phyloP scores from a whole-genome alignment of 2,888 invertebrate species.

The Drosophila glabriapex region DNA sequence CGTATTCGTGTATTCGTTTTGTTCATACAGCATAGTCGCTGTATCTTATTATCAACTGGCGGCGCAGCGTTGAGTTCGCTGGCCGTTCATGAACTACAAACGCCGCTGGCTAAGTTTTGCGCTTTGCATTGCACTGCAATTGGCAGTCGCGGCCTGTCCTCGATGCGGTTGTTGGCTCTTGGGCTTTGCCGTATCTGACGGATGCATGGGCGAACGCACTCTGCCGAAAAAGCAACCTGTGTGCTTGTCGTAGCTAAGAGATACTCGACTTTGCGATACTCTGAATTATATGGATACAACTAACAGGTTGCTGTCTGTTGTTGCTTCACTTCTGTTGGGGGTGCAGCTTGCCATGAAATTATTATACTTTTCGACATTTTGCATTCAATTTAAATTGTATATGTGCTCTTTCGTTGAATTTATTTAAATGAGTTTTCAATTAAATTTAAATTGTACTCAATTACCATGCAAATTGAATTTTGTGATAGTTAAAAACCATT shows the following conservation, averaged over 20 bases:
- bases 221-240: slow-evolving; percentile 42
- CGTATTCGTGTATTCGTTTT: slow-evolving; percentile 4
- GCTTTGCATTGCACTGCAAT: slow-evolving; percentile 55
- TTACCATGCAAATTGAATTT: background rate
- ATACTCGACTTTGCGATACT: slow-evolving; percentile 41
- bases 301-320: background rate
- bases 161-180: slow-evolving; percentile 74
- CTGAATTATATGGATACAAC: slow-evolving; percentile 8
- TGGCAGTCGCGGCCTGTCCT: slow-evolving; percentile 59
- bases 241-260: background rate
- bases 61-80: slow-evolving; percentile 62
- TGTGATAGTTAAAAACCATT: background rate
- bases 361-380: background rate
- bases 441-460: background rate
- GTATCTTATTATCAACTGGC: slow-evolving; percentile 70
- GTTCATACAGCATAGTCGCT: slow-evolving; percentile 28
- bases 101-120: slow-evolving; percentile 68
- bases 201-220: slow-evolving; percentile 62
- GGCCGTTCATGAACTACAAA: slow-evolving; percentile 78
- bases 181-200: slow-evolving; percentile 58
- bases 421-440: slow-evolving; percentile 1
- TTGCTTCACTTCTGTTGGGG: background rate
- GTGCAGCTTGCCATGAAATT: slow-evolving; percentile 2
- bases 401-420: background rate
- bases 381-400: slow-evolving; percentile 4